Evolutionary conservation across 2,113 vertebrate species (phyloP), one percentile per base, ranked within the genome.

Genomic region (Galbula dea): DNA sequence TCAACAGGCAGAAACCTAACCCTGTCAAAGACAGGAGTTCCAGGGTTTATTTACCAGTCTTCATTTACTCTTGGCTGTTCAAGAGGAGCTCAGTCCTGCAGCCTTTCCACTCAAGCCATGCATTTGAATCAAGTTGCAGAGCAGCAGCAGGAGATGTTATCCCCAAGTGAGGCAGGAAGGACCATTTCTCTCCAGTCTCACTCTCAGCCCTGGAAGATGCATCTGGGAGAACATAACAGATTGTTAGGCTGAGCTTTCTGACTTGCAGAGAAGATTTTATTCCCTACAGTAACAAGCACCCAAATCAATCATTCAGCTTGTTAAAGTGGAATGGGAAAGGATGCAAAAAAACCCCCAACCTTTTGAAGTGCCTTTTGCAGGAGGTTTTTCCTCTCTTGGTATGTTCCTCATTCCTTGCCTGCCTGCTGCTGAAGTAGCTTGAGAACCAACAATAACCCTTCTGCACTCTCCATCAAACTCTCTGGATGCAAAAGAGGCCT

Each of bases 241-340:
- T 93, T 93, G 80, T 75, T 17, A 61, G 77, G 52, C 77, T 93
- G 73, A 90, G 90, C 61, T 92, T 37, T 65, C 77, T 41, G 80
- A 48, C 61, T 93, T 57, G 83, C 76, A 65, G 65, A 57, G 48
- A 77, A 58, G 82, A 41, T 88, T 92, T 94, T 79, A 86, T 90
- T 90, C 65, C 81, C 89, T 45, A 12, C 36, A 65, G 86, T 45
- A 81, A 54, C 73, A n/a, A 81, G 83, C 83, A 46, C 71, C 86
- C 77, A 54, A 78, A 90, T 94, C 90, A 86, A 88, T 96, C 92
- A 62, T n/a, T 51, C 85, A n/a, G 79, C 79, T 93, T 34, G 63
- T 89, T 93, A 30, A 54, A 77, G 75, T 30, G 30, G 63, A 61
- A n/a, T 83, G 86, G 46, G 41, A 71, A 22, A 77, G 59, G 61